A percentile compares a stretch with the other conserved stretches of the same genome.
Evolutionary conservation across 1,140 invertebrate genomes (phyloP).

Genomic region (Artemia franciscana): DNA sequence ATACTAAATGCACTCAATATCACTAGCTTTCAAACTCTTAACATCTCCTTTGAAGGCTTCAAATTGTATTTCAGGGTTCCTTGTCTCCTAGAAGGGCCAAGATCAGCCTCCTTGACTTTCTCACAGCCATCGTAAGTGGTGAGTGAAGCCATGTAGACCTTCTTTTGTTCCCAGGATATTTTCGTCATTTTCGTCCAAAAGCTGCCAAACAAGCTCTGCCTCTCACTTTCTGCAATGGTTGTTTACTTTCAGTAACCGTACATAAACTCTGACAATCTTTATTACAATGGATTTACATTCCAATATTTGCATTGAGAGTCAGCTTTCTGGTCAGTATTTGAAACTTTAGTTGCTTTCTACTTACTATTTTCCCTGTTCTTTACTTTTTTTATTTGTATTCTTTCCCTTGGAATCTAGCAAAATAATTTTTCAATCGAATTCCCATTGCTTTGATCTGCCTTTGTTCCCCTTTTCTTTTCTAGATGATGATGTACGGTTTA

Average conservation of each 20-base stretch:
- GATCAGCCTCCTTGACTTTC: not conserved
- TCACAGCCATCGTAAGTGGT: not conserved
- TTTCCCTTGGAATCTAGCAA: not conserved
- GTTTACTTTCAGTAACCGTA: too few species aligned
- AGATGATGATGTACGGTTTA: not conserved
- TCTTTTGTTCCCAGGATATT: not conserved
- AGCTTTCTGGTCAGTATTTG: not conserved
- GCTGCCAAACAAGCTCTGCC: not conserved
- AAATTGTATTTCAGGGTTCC: not conserved
- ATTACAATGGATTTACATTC: not conserved
- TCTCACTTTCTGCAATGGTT: not conserved
- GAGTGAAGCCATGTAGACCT: not conserved
- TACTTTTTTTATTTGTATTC: not conserved
- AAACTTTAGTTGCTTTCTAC: not conserved
- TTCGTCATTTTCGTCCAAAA: not conserved
- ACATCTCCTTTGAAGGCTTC: constrained; percentile 8
- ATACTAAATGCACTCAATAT: constrained; percentile 16
- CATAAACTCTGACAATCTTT: not conserved
- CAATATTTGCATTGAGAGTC: not conserved
- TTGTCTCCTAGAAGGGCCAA: not conserved
- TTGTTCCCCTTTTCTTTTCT: not conserved
- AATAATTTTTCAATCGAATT: not conserved
- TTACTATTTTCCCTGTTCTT: not conserved
- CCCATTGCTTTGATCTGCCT: not conserved
- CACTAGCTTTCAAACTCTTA: constrained; percentile 17